Evolutionary conservation across 2,797 vertebrate species (phyloP).

Genomic region (Scomberomorus guttatus): DNA sequence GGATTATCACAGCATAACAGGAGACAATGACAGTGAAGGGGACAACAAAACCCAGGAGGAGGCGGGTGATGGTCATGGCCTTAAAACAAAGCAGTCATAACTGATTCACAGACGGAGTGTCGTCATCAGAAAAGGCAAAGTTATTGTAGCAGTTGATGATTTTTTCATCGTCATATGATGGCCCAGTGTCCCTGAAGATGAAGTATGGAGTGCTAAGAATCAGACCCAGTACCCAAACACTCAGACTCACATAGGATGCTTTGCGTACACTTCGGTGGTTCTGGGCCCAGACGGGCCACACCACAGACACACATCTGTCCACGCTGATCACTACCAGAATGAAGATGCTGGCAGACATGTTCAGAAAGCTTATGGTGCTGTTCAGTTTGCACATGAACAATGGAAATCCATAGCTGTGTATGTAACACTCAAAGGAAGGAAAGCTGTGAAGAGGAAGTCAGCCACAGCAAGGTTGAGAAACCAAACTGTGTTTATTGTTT

Average conservation of each 20-base stretch:
- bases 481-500: constrained; percentile 91
- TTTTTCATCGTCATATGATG: constrained; percentile 66
- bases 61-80: constrained; percentile 77
- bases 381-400: constrained; percentile 94
- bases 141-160: constrained; percentile 92
- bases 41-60: constrained; percentile 88
- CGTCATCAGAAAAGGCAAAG: constrained; percentile 86
- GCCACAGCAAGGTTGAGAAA: constrained; percentile 93
- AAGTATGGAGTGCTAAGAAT: constrained; percentile 89
- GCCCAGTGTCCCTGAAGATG: constrained; percentile 87
- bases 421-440: constrained; percentile 89
- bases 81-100: too few species aligned
- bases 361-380: constrained; percentile 89
- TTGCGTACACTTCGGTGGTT: constrained; percentile 88
- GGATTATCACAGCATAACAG: constrained; percentile 87
- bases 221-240: constrained; percentile 88
- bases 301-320: constrained; percentile 90
- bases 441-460: constrained; percentile 93
- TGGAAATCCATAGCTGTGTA: constrained; percentile 90
- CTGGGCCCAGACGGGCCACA: constrained; percentile 91
- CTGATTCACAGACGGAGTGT: constrained; percentile 27
- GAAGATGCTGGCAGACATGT: constrained; percentile 94
- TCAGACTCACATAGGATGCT: constrained; percentile 84
- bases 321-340: constrained; percentile 91
- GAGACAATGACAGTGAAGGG: constrained; percentile 89